Evolutionary conservation across 2,888 invertebrate genomes (phyloP).

Genomic region (Brenthis ino): DNA sequence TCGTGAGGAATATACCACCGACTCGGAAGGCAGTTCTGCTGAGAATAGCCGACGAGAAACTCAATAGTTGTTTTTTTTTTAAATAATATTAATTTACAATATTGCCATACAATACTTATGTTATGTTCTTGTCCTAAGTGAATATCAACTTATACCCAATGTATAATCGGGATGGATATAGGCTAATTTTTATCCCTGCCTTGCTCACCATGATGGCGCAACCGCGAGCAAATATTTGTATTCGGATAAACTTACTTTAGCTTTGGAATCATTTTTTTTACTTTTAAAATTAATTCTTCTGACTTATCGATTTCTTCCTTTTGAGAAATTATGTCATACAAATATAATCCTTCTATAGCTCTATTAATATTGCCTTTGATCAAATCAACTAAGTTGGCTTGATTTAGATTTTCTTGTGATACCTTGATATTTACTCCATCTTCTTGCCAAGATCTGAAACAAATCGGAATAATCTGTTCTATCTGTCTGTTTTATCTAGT

Average conservation of each 20-base stretch:
- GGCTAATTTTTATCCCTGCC: no score
- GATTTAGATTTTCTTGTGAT: conserved; percentile 8
- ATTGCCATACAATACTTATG: no score
- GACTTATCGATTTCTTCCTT: not conserved
- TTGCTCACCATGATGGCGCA: no score
- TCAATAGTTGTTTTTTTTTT: no score
- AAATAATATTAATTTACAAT: no score
- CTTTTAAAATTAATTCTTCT: conserved; percentile 2
- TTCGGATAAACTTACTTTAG: conserved; percentile 1
- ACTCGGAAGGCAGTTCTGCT: no score
- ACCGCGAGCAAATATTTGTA: not conserved
- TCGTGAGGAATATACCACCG: no score
- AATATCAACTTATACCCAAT: no score
- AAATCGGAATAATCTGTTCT: not conserved
- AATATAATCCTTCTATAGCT: conserved; percentile 9
- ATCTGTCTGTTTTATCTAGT: no score
- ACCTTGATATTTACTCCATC: conserved; percentile 21
- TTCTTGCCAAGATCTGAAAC: conserved; percentile 24
- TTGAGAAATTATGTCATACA: not conserved
- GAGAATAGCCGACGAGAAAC: no score
- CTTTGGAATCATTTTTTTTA: not conserved
- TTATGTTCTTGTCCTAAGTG: no score
- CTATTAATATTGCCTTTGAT: not conserved
- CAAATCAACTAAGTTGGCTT: not conserved
- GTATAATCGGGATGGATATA: no score